A percentile compares a stretch with the other conserved stretches of the same genome.
phyloP scores from a whole-genome alignment of 2,797 vertebrate genomes.

The Pelobates cultripes region DNA sequence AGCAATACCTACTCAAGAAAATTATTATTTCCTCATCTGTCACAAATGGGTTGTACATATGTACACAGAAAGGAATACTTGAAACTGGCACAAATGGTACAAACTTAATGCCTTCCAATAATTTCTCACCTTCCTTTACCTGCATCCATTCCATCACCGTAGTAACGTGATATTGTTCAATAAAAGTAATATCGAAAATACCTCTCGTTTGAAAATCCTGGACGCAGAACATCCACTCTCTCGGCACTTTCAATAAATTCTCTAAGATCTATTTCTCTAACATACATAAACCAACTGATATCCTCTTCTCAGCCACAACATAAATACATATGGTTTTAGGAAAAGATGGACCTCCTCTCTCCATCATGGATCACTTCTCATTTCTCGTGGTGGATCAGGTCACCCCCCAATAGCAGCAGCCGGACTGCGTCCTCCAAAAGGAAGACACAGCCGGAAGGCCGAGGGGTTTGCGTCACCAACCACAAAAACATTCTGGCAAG shows the following conservation, averaged over 20 bases:
- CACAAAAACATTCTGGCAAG: too few species aligned
- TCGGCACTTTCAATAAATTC: not conserved
- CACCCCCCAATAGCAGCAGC: too few species aligned
- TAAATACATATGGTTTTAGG: not conserved
- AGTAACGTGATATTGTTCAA: not conserved
- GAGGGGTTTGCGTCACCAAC: too few species aligned
- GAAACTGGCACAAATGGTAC: not conserved
- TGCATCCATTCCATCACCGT: not conserved
- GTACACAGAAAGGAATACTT: not conserved
- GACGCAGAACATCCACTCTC: not conserved
- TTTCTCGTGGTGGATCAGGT: accelerated
- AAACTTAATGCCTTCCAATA: not conserved
- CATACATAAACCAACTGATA: not conserved
- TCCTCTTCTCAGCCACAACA: not conserved
- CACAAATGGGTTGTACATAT: not conserved
- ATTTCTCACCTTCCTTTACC: not conserved
- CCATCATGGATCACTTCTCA: not conserved
- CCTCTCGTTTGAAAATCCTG: not conserved
- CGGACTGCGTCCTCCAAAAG: too few species aligned
- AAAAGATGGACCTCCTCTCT: not conserved
- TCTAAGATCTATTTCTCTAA: not conserved
- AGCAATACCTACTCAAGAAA: not conserved
- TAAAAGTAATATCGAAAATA: not conserved
- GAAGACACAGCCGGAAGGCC: too few species aligned
- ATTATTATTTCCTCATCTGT: not conserved